Conservation (phyloP, 2,113 vertebrate genomes). For the Protomyctophum bolini region DNA sequence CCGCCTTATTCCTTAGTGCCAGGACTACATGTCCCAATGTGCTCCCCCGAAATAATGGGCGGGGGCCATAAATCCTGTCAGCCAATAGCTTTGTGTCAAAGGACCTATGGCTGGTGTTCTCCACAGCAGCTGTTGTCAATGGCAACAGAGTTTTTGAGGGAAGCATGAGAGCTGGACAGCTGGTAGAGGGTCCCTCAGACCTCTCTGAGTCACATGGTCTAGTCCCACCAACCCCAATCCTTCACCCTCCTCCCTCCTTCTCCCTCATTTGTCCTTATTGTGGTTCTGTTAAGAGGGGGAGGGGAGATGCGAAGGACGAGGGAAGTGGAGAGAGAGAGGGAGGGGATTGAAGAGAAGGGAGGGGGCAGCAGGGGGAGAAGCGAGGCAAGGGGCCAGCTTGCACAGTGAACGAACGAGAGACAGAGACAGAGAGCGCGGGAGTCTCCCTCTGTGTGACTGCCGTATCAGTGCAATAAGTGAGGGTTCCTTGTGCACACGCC, state of each 20-base stretch:
- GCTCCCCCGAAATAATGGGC: conserved; percentile 48
- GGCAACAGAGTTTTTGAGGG: conserved; percentile 77
- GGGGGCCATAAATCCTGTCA: conserved; percentile 45
- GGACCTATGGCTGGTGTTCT: conserved; percentile 56
- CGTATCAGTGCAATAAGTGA: conserved; percentile 43
- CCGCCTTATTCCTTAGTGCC: neutral
- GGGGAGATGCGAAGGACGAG: conserved; percentile 60
- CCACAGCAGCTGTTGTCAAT: conserved; percentile 75
- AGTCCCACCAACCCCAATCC: conserved; percentile 48
- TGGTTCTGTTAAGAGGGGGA: conserved; percentile 53
- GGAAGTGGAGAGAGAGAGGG: conserved; percentile 44
- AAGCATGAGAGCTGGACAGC: conserved; percentile 78
- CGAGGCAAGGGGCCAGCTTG: conserved; percentile 48
- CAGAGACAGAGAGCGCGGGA: conserved; percentile 65
- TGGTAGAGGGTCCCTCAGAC: conserved; percentile 64
- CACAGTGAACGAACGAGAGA: conserved; percentile 58
- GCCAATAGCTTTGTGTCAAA: conserved; percentile 64
- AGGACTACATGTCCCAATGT: conserved; percentile 74
- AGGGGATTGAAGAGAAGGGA: conserved; percentile 14
- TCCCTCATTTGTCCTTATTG: conserved; percentile 45
- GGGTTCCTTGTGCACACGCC: conserved; percentile 35
- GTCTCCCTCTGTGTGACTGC: conserved; percentile 35
- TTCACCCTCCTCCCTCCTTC: conserved; percentile 37
- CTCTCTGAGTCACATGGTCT: conserved; percentile 57
- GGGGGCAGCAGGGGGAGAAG: conserved; percentile 20